These are phyloP conservation scores for Euthynnus affinis DNA, from an alignment of 2,797 vertebrate genomes.

Conservation along the genomic window DNA sequence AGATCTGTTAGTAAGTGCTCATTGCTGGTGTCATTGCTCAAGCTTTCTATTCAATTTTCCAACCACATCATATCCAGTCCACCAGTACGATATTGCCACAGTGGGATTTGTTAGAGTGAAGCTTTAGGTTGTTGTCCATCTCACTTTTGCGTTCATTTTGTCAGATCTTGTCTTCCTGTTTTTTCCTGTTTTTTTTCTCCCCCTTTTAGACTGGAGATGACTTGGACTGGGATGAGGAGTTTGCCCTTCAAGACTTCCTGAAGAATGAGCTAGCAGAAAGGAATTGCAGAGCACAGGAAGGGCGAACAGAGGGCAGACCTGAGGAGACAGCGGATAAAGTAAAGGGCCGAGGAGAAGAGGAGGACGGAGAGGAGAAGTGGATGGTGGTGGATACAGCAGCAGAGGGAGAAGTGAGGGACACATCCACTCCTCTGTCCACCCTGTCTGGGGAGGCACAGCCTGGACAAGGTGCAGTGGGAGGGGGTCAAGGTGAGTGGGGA, in stretches of 20 bases:
- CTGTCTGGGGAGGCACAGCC: constrained; percentile 29
- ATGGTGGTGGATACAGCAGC: constrained; percentile 65
- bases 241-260: constrained; percentile 80
- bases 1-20: neutral
- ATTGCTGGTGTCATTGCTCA: neutral
- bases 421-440: constrained; percentile 65
- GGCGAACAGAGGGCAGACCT: neutral
- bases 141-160: neutral
- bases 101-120: neutral
- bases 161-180: neutral
- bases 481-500: constrained; percentile 66
- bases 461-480: constrained; percentile 19
- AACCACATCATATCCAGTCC: neutral
- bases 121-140: neutral
- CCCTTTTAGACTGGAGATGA: constrained; percentile 71
- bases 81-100: neutral
- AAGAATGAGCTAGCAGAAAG: constrained; percentile 64
- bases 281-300: constrained; percentile 47
- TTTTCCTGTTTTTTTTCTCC: neutral
- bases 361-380: constrained; percentile 67
- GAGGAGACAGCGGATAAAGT: constrained; percentile 23
- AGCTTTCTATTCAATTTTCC: too few species aligned
- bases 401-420: constrained; percentile 62
- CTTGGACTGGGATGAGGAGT: constrained; percentile 84
- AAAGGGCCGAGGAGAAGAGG: constrained; percentile 47